Evolutionary conservation across 2,797 vertebrate species (phyloP), one percentile per base, ranked within the genome.

Genomic region (Syncerus caffer): DNA sequence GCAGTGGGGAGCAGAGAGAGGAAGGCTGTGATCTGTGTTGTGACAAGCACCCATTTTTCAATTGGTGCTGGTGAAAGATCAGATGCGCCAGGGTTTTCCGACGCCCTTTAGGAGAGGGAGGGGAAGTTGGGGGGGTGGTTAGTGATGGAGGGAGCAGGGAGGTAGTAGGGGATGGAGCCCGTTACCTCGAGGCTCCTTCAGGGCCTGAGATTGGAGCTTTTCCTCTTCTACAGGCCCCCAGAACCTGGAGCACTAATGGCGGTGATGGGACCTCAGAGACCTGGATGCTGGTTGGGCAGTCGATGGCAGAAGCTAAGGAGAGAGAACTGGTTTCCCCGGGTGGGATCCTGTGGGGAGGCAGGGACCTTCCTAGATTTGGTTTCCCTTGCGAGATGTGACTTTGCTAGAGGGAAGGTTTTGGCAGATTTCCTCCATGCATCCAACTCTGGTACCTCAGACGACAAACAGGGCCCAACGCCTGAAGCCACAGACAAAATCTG

Each of bases 41-140:
- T 97, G 98, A 97, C 97, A 97, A 92, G 96, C 97, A 93, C 98
- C 98, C 98, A 98, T 98, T 98, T 98, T 98, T 98, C 98, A 98
- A 98, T 98, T 98, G 98, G 97, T 98, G 98, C 94, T 97, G 97
- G 98, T 97, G 98, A 98, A 97, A 98, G 98, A 98, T 97, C 98
- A 98, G 96, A 98, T 96, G 96, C 88, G 50, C 89, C 29, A 76
- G 93, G 96, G 94, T 97, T 93, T 97, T 97, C 93, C 76, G 95
- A 98, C 67, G 96, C 93, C 96, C 97, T 97, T 96, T 93, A 95
- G 58, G 67, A 96, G 95, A 90, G 92, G 96, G 92, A 87, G 95
- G 96, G 86, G 60, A 86, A 29, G 92, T 25, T 84, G 9, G 45
- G 45, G 71, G 3, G 16, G 17, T 6, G 17, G 7, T 5, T 8